Percentiles rank a stretch among this genome's conserved stretches.
phyloP scores from a whole-genome alignment of 2,888 invertebrate species.

The Hymenopus coronatus region DNA sequence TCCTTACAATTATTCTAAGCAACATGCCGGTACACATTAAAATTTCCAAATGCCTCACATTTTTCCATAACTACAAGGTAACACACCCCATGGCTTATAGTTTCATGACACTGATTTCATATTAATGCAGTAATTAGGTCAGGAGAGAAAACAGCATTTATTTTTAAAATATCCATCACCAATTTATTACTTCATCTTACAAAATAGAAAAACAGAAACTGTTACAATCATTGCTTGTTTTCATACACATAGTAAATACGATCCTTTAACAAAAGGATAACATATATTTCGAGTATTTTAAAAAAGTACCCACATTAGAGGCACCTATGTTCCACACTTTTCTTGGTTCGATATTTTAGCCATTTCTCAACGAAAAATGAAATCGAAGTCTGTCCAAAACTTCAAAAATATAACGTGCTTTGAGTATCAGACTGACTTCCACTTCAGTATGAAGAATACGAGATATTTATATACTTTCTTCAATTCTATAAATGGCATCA shows the following conservation, averaged over 20 bases:
- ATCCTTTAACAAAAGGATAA: background rate
- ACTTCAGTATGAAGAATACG: background rate
- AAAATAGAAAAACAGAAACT: conserved; percentile 16
- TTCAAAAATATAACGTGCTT: background rate
- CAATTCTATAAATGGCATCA: background rate
- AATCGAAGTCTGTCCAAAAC: background rate
- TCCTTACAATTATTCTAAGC: no score
- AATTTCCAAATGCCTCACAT: no score
- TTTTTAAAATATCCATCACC: conserved; percentile 3
- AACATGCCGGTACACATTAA: no score
- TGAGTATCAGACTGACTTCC: background rate
- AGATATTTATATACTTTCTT: no score
- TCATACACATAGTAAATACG: background rate
- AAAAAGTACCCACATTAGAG: background rate
- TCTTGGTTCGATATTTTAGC: background rate
- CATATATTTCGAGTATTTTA: background rate
- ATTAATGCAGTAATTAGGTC: no score
- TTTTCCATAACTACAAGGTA: no score
- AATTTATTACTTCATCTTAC: conserved; percentile 12
- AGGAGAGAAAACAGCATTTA: no score
- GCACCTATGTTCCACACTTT: background rate
- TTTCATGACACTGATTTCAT: no score
- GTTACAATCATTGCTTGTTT: background rate
- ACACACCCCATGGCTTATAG: no score
- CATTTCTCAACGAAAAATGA: background rate